These are phyloP conservation scores for Melangyna quadrimaculata DNA, from an alignment of 2,888 invertebrate genomes.

Conservation along the genomic window DNA sequence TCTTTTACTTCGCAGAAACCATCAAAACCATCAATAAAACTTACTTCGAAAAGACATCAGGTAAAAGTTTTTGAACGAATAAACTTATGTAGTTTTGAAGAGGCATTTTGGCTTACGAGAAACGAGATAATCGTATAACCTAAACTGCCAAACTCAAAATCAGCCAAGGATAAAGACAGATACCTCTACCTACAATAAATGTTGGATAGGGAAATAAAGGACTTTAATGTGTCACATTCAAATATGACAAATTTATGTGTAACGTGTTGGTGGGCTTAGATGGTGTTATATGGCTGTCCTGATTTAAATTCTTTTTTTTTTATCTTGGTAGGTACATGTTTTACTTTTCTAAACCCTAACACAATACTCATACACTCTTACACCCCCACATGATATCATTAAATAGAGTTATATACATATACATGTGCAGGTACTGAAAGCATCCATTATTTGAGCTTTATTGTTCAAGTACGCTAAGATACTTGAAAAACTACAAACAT, in stretches of 20 bases:
- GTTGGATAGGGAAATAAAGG: constrained; percentile 18
- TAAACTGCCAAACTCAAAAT: constrained; percentile 32
- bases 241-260: constrained; percentile 61
- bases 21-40: constrained; percentile 58
- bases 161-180: constrained; percentile 11
- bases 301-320: background rate
- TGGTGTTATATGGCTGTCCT: constrained; percentile 2
- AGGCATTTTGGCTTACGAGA: constrained; percentile 47
- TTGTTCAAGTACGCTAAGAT: constrained; percentile 49
- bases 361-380: background rate
- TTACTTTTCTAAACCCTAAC: constrained; percentile 17
- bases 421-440: background rate
- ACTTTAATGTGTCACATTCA: constrained; percentile 64
- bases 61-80: constrained; percentile 40
- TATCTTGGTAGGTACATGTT: background rate
- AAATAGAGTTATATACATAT: constrained; percentile 5
- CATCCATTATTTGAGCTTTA: constrained; percentile 37
- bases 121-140: constrained; percentile 46
- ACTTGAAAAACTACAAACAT: constrained; percentile 47
- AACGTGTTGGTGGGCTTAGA: constrained; percentile 37
- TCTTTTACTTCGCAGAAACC: constrained; percentile 33
- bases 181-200: no score
- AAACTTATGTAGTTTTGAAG: constrained; percentile 37
- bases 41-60: constrained; percentile 33
- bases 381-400: constrained; percentile 7